Evolutionary conservation across 2,888 invertebrate species (phyloP).

Genomic region (Furcula furcula): DNA sequence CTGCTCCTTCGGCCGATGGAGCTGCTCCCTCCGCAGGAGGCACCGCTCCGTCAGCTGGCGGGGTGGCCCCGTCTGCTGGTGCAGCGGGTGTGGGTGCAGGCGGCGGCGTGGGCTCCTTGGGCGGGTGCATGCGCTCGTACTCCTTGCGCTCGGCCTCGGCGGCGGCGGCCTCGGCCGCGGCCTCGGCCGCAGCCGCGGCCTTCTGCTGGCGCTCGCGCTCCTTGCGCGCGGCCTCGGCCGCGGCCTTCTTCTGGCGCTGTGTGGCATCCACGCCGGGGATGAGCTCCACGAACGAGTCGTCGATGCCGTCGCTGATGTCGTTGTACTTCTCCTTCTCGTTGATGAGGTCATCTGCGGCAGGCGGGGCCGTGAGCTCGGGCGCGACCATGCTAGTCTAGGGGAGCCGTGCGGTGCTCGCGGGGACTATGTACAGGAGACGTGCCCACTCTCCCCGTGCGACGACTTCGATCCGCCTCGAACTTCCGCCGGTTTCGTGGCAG

Average conservation of each 20-base stretch:
- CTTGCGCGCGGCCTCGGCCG: constrained; percentile 12
- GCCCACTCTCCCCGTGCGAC: constrained; percentile 13
- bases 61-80: constrained; percentile 45
- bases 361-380: constrained; percentile 42
- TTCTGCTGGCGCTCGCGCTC: constrained; percentile 24
- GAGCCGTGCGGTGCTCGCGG: constrained; percentile 52
- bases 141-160: constrained; percentile 11
- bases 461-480: constrained; percentile 36
- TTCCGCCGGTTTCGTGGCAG: constrained; percentile 18
- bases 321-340: constrained; percentile 95
- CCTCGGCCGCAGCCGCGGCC: constrained; percentile 32
- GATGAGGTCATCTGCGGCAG: constrained; percentile 90
- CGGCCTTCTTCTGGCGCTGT: constrained; percentile 40
- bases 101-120: constrained; percentile 25
- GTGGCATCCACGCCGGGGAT: constrained; percentile 82
- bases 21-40: constrained; percentile 37
- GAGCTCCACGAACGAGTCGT: constrained; percentile 94
- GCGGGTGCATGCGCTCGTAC: constrained; percentile 30
- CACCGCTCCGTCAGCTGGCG: constrained; percentile 36
- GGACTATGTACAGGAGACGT: constrained; percentile 34
- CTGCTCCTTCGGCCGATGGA: constrained; percentile 39
- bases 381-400: constrained; percentile 34
- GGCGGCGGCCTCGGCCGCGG: constrained; percentile 29
- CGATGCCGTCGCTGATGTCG: constrained; percentile 95
- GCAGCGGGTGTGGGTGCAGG: constrained; percentile 16